phyloP scores from a whole-genome alignment of 1,140 invertebrate species.

The Diabrotica undecimpunctata region DNA sequence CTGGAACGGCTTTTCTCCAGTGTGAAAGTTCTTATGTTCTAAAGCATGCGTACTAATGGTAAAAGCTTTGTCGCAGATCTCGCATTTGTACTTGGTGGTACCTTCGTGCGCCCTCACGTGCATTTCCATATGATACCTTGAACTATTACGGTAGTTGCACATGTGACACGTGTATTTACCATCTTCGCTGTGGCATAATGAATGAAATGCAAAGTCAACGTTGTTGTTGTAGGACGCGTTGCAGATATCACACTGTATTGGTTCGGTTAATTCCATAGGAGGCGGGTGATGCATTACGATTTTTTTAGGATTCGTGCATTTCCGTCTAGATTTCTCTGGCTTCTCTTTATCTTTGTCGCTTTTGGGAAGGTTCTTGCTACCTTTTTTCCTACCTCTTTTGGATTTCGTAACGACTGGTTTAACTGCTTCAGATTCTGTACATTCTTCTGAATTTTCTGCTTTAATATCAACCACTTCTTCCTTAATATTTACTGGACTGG shows the following conservation, averaged over 20 bases:
- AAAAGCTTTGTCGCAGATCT: slow-evolving; percentile 52
- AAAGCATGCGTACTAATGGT: slow-evolving; percentile 50
- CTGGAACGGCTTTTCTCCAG: slow-evolving; percentile 59
- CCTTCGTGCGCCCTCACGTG: slow-evolving; percentile 47
- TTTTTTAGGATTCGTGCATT: slow-evolving; percentile 16
- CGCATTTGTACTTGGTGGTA: slow-evolving; percentile 51
- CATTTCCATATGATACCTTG: slow-evolving; percentile 48
- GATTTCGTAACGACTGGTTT: background rate
- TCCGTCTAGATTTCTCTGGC: slow-evolving; percentile 9
- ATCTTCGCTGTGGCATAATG: slow-evolving; percentile 41
- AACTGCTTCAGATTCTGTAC: background rate
- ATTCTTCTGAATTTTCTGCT: background rate
- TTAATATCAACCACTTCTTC: slow-evolving; percentile 1
- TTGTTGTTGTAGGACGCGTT: slow-evolving; percentile 39
- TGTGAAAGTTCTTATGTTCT: slow-evolving; percentile 54
- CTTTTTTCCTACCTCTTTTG: slow-evolving; percentile 12
- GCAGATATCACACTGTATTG: slow-evolving; percentile 40
- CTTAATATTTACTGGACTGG: background rate
- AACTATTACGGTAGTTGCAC: slow-evolving; percentile 47
- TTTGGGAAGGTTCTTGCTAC: slow-evolving; percentile 6
- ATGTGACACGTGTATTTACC: slow-evolving; percentile 46
- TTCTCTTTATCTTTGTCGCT: background rate
- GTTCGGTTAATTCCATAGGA: slow-evolving; percentile 14
- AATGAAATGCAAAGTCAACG: slow-evolving; percentile 38
- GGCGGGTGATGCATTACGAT: slow-evolving; percentile 12